Evolutionary conservation across 92 coral and sea anemone species (phyloP), one percentile per base, ranked within the genome.

Genomic region (Palythoa caribaeorum): DNA sequence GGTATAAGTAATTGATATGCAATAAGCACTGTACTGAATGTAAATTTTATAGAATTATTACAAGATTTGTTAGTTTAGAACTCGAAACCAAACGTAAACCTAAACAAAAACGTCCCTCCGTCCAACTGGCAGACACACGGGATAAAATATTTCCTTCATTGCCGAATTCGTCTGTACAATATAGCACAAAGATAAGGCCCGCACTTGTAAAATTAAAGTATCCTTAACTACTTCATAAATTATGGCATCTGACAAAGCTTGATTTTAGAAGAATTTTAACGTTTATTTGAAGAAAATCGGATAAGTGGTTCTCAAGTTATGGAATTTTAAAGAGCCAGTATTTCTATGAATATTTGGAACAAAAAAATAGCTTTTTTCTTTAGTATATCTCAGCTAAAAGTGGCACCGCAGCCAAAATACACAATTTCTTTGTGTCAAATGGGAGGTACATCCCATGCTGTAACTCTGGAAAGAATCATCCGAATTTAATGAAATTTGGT

Each of bases 291-390:
- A 63, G 28, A 63, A 63, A 59, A 59, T 59, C 65, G 65, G 65
- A 59, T 59, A 59, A 59, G 21, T 16, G 70, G 70, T 63, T 63
- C 35, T 63, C 70, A 63, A 63, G 12, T 7, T 71, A 37, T n/a
- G 88, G 88, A 71, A 40, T 71, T 71, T 71, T 71, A 37, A 71
- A 71, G 76, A 71, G 20, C 51, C 44, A 36, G 28, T 11, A 71
- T 71, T 36, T 71, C 48, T 37, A 36, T 36, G 19, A 71, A 71
- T 71, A 71, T 35, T 71, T 71, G n/a, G n/a, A n/a, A 28, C 28
- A 71, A 19, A 71, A 71, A 71, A 37, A 35, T 70, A 7, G 74
- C 38, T 37, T 70, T 40, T 21, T 71, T 37, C 47, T 13, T 38
- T 40, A 13, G 47, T 3, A 37, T 71, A 40, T 28, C n/a, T 17